Conservation (phyloP, 2,797 vertebrate genomes). For the Kryptolebias ocellatus region DNA sequence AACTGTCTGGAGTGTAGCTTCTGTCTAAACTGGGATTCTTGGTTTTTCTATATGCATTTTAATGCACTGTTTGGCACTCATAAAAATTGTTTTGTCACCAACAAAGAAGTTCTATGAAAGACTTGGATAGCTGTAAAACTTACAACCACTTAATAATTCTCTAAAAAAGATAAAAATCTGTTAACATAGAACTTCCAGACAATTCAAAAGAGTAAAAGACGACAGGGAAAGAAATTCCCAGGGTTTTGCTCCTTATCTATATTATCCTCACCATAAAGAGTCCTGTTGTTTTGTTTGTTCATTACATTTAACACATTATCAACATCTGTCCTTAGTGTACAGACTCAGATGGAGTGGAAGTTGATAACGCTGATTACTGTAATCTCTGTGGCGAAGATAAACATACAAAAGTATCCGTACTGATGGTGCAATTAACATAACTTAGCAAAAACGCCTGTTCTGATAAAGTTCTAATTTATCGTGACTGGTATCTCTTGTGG, state of each 20-base stretch:
- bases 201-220: background rate
- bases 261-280: slow-evolving; percentile 6
- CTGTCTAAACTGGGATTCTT: background rate
- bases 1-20: background rate
- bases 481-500: background rate
- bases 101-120: no score
- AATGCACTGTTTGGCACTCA: background rate
- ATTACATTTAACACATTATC: slow-evolving; percentile 11
- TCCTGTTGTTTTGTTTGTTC: background rate
- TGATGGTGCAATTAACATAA: background rate
- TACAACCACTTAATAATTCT: background rate
- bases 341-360: slow-evolving; percentile 6
- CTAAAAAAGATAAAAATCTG: background rate
- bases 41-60: background rate
- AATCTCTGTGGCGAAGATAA: slow-evolving; percentile 15
- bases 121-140: no score
- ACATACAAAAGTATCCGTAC: background rate
- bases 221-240: slow-evolving; percentile 6
- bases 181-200: background rate
- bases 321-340: slow-evolving; percentile 11
- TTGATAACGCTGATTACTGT: slow-evolving; percentile 16
- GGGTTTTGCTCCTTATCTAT: slow-evolving; percentile 17
- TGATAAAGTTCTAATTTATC: background rate
- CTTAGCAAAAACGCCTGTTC: background rate
- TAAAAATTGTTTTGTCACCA: background rate